Evolutionary conservation across 2,113 vertebrate genomes (phyloP).

Genomic region (Sylvietta virens): DNA sequence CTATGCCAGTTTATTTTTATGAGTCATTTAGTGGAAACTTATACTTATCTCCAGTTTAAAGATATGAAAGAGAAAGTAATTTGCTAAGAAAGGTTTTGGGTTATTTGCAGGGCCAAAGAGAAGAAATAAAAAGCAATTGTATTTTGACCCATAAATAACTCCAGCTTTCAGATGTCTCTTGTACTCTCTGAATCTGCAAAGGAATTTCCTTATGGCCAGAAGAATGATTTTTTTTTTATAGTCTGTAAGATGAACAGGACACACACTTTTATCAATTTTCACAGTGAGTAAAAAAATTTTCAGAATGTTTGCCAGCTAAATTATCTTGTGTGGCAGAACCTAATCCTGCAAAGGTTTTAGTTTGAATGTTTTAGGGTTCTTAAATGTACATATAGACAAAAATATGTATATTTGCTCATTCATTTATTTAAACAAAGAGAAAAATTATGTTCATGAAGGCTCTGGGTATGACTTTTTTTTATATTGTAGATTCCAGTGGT

Average conservation of each 20-base stretch:
- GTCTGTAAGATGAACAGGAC: neutral
- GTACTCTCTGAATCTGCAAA: neutral
- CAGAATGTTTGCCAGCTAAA: neutral
- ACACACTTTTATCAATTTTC: neutral
- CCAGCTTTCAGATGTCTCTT: neutral
- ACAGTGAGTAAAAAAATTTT: neutral
- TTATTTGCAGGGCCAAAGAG: neutral
- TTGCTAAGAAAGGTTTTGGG: neutral
- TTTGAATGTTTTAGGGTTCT: neutral
- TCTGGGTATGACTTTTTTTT: neutral
- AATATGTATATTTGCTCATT: slow-evolving; percentile 6
- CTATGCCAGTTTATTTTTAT: slow-evolving; percentile 11
- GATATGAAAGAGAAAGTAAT: slow-evolving; percentile 2
- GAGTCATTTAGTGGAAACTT: neutral
- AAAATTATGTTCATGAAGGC: slow-evolving; percentile 14
- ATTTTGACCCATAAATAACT: slow-evolving; percentile 2
- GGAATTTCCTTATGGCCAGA: neutral
- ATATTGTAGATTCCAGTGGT: slow-evolving; percentile 48
- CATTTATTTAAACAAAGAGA: slow-evolving; percentile 49
- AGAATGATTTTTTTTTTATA: slow-evolving; percentile 27
- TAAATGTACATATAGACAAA: neutral
- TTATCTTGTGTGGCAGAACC: neutral
- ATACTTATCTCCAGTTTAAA: neutral
- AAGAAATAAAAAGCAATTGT: neutral
- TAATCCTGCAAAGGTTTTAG: neutral